A percentile compares a stretch with the other conserved stretches of the same genome.
Conservation (phyloP, 2,113 vertebrate species). For the Nannobrachium achirus region DNA sequence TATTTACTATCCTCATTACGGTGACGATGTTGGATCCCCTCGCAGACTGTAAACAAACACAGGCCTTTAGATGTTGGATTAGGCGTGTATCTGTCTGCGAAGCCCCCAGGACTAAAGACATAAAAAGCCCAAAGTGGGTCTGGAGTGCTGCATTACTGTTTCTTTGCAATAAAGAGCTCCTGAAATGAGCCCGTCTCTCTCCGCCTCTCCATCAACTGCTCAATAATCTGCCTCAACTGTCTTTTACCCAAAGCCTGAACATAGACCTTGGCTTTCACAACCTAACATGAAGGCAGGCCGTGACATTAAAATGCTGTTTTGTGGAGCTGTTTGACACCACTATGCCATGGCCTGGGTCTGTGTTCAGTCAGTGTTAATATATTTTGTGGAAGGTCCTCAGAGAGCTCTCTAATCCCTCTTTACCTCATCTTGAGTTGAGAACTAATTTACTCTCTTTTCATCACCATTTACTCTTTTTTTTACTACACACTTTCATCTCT, state of each 20-base stretch:
- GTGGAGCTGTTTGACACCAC: conserved; percentile 69
- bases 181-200: conserved; percentile 53
- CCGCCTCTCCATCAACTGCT: conserved; percentile 38
- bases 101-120: conserved; percentile 52
- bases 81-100: conserved; percentile 46
- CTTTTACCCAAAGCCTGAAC: conserved; percentile 37
- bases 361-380: conserved; percentile 65
- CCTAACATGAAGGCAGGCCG: conserved; percentile 61
- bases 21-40: conserved; percentile 53
- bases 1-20: conserved; percentile 54
- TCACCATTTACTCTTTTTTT: conserved; percentile 26
- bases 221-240: conserved; percentile 25
- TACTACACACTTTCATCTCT: conserved; percentile 20
- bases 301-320: conserved; percentile 71
- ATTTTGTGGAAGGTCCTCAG: conserved; percentile 48
- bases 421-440: conserved; percentile 46
- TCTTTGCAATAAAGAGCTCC: conserved; percentile 59
- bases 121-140: conserved; percentile 46
- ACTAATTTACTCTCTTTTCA: conserved; percentile 20
- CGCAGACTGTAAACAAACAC: conserved; percentile 62
- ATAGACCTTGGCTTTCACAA: conserved; percentile 43
- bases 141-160: conserved; percentile 54
- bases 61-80: conserved; percentile 66
- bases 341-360: conserved; percentile 66
- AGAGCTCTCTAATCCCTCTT: conserved; percentile 52